phyloP scores from a whole-genome alignment of 2,113 vertebrate species.

The Colius striatus region DNA sequence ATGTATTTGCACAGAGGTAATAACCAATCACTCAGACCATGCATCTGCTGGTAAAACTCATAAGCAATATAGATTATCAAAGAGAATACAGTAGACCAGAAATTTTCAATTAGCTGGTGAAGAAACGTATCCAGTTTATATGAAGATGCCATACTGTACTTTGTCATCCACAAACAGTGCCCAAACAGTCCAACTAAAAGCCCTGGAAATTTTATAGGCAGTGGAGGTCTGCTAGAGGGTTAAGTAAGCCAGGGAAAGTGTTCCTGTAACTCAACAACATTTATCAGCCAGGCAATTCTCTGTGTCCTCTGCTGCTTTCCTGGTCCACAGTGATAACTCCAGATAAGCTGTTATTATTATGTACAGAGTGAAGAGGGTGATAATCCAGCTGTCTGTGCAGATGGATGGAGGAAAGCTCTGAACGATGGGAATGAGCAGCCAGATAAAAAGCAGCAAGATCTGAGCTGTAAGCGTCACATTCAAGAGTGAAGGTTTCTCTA shows the following conservation, averaged over 20 bases:
- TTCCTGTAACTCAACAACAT: neutral
- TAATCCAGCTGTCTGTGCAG: neutral
- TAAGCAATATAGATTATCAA: neutral
- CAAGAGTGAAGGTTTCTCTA: neutral
- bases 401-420: neutral
- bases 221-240: neutral
- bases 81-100: neutral
- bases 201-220: neutral
- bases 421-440: neutral
- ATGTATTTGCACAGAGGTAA: neutral
- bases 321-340: neutral
- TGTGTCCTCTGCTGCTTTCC: neutral
- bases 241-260: neutral
- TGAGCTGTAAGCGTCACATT: neutral
- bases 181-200: neutral
- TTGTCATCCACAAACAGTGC: neutral
- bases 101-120: neutral
- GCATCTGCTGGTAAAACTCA: neutral
- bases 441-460: neutral
- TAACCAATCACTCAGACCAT: neutral
- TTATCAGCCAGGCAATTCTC: neutral
- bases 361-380: neutral
- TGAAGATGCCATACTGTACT: neutral
- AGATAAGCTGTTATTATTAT: constrained; percentile 8
- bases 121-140: neutral